phyloP scores from a whole-genome alignment of 2,888 invertebrate genomes.

The Dastarcus helophoroides region DNA sequence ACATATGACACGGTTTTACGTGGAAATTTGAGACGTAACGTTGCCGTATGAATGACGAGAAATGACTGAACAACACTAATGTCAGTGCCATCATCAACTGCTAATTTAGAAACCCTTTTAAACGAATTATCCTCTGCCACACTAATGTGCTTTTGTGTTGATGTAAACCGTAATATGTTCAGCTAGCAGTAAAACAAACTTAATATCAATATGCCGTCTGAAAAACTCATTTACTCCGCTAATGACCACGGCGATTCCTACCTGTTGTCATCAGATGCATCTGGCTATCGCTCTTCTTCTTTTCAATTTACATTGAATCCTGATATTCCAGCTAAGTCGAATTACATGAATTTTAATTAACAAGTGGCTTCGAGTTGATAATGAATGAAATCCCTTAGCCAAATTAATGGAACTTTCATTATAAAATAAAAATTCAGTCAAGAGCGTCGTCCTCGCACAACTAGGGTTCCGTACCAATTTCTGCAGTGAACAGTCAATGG shows the following conservation, averaged over 20 bases:
- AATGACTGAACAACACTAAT: slow-evolving; percentile 35
- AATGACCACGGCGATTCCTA: slow-evolving; percentile 14
- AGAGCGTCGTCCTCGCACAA: too few relatives aligned
- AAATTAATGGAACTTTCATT: too few relatives aligned
- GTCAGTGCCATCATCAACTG: slow-evolving; percentile 37
- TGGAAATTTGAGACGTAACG: slow-evolving; percentile 3
- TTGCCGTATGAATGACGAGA: slow-evolving; percentile 30
- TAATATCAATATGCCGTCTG: slow-evolving; percentile 18
- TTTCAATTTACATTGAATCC: too few relatives aligned
- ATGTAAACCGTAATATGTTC: slow-evolving; percentile 27
- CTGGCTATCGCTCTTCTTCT: too few relatives aligned
- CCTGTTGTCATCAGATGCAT: slow-evolving; percentile 15
- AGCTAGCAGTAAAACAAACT: slow-evolving; percentile 18
- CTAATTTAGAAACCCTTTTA: slow-evolving; percentile 39
- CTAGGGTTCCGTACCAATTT: too few relatives aligned
- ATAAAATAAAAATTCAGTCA: too few relatives aligned
- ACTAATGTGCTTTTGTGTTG: slow-evolving; percentile 36
- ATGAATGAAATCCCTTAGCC: too few relatives aligned
- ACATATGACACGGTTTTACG: too few relatives aligned
- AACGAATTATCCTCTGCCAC: slow-evolving; percentile 37
- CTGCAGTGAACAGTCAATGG: too few relatives aligned
- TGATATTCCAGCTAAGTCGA: too few relatives aligned
- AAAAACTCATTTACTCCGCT: slow-evolving; percentile 17
- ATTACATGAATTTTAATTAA: too few relatives aligned
- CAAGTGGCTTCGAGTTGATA: too few relatives aligned